Evolutionary conservation across 1,140 invertebrate species (phyloP).

Genomic region (Ostrea denselamellosa): DNA sequence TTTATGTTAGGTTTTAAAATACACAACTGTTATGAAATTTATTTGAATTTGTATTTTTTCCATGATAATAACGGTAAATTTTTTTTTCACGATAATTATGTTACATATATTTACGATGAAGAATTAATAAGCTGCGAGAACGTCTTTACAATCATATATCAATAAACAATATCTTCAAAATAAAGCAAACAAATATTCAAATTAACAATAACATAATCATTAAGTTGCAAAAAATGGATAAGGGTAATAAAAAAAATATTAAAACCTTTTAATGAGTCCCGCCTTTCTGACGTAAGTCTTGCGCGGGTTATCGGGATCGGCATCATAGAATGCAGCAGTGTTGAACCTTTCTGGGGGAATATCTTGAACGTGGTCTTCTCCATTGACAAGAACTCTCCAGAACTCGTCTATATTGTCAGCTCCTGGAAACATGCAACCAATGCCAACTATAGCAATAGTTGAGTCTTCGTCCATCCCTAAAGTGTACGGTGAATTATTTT

Average conservation of each 20-base stretch:
- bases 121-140: too few species aligned
- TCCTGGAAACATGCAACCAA: slow-evolving; percentile 61
- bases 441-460: slow-evolving; percentile 61
- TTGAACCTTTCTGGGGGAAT: slow-evolving; percentile 60
- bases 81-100: too few species aligned
- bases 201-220: too few species aligned
- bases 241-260: neutral
- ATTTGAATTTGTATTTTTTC: too few species aligned
- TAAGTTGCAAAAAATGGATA: too few species aligned
- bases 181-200: too few species aligned
- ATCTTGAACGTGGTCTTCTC: slow-evolving; percentile 61
- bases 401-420: slow-evolving; percentile 59
- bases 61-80: too few species aligned
- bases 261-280: slow-evolving; percentile 59
- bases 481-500: neutral
- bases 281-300: slow-evolving; percentile 59
- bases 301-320: slow-evolving; percentile 51
- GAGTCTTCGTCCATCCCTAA: slow-evolving; percentile 49
- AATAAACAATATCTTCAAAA: too few species aligned
- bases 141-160: too few species aligned
- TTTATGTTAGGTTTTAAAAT: too few species aligned
- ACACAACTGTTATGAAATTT: too few species aligned
- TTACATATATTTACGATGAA: too few species aligned
- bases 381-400: slow-evolving; percentile 62
- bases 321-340: slow-evolving; percentile 51